Percentiles rank a stretch among this genome's conserved stretches.
Conservation (phyloP, 2,797 vertebrate species). For the Chelon auratus region DNA sequence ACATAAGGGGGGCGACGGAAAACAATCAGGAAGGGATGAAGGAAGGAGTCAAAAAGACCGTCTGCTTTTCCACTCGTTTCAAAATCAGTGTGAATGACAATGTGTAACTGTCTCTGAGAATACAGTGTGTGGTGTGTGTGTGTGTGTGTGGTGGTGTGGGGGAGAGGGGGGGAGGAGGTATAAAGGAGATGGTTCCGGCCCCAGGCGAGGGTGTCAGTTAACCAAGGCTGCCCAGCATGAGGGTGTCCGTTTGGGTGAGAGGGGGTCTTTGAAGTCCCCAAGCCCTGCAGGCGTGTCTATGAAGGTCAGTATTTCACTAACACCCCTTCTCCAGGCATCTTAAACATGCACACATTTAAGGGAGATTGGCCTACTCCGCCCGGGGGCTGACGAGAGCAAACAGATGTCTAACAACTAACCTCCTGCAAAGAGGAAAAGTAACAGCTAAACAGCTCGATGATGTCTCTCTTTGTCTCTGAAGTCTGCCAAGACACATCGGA, state of each 20-base stretch:
- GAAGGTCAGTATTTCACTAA: conserved; percentile 76
- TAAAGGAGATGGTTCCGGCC: conserved; percentile 65
- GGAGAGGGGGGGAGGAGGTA: conserved; percentile 10
- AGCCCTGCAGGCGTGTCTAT: conserved; percentile 83
- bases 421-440: conserved; percentile 78
- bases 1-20: conserved; percentile 47
- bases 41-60: conserved; percentile 47
- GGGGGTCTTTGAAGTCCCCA: conserved; percentile 80
- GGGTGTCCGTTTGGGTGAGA: conserved; percentile 72
- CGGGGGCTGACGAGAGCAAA: conserved; percentile 84
- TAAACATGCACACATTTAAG: conserved; percentile 82
- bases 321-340: conserved; percentile 75
- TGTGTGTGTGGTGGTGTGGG: background rate
- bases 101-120: conserved; percentile 36
- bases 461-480: conserved; percentile 75
- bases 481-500: conserved; percentile 68
- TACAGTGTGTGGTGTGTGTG: conserved; percentile 8
- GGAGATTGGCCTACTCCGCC: conserved; percentile 66
- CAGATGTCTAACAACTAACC: conserved; percentile 86
- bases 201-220: conserved; percentile 78
- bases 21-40: conserved; percentile 55
- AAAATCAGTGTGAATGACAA: conserved; percentile 57
- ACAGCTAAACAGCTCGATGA: conserved; percentile 74
- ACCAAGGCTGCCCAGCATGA: conserved; percentile 73
- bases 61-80: conserved; percentile 50